A percentile compares a stretch with the other conserved stretches of the same genome.
phyloP scores from a whole-genome alignment of 2,113 vertebrate genomes.

The Butorides virescens region DNA sequence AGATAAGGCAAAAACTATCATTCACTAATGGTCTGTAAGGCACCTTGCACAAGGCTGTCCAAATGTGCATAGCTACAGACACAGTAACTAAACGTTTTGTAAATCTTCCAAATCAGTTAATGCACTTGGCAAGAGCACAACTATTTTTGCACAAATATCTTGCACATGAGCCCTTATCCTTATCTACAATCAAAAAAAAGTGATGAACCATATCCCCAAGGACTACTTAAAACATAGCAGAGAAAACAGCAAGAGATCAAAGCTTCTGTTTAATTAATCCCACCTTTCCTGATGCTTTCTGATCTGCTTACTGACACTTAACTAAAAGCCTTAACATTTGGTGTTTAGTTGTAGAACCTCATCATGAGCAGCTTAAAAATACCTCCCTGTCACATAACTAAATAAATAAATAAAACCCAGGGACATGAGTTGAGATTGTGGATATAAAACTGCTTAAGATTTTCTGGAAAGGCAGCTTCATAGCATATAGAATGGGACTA shows the following conservation, averaged over 20 bases:
- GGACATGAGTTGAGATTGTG: neutral
- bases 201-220: neutral
- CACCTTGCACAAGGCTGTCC: neutral
- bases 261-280: neutral
- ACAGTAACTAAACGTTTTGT: neutral
- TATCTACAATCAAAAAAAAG: neutral
- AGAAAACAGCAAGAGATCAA: neutral
- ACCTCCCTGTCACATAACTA: neutral
- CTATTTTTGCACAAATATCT: neutral
- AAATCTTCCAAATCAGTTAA: neutral
- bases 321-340: neutral
- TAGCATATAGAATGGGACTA: neutral
- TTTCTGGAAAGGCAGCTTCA: neutral
- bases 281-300: neutral
- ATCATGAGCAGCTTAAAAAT: neutral
- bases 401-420: neutral
- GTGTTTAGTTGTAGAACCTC: neutral
- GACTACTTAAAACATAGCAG: neutral
- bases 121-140: neutral
- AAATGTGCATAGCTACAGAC: neutral
- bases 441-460: neutral
- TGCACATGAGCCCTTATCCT: neutral
- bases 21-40: neutral
- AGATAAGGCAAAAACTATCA: neutral
- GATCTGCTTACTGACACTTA: neutral